Percentiles rank a stretch among this genome's conserved stretches.
Evolutionary conservation across 2,113 vertebrate genomes (phyloP).

Genomic region (Dipodomys merriami): DNA sequence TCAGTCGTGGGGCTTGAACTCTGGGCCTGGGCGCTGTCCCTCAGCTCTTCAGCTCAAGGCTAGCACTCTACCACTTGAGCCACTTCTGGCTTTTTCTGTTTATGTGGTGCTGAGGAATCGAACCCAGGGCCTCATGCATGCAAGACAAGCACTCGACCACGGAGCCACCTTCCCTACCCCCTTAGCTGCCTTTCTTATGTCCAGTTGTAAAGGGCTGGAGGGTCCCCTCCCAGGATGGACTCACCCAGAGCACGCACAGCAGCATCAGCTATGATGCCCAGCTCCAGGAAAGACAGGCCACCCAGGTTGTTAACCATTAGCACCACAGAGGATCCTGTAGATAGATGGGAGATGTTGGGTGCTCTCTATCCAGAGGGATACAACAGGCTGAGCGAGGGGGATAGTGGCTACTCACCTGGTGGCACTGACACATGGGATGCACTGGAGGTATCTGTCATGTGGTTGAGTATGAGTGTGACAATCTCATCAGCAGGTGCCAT

Average conservation of each 20-base stretch:
- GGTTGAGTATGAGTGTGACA: constrained; percentile 91
- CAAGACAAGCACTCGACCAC: too few species aligned
- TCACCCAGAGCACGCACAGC: constrained; percentile 90
- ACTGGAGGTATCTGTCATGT: constrained; percentile 91
- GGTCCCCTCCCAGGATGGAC: not conserved
- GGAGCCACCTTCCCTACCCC: too few species aligned
- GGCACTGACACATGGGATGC: constrained; percentile 88
- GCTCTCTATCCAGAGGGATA: not conserved
- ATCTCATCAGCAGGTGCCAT: constrained; percentile 88
- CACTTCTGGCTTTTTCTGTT: too few species aligned
- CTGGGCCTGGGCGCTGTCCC: too few species aligned
- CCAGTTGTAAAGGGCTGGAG: not conserved
- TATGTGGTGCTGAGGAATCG: too few species aligned
- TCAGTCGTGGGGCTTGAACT: too few species aligned
- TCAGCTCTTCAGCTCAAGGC: too few species aligned
- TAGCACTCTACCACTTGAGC: too few species aligned
- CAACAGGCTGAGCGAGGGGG: fast-evolving
- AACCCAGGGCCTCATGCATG: too few species aligned
- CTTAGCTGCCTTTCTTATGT: not conserved
- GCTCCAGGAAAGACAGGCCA: constrained; percentile 94
- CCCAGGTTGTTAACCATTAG: constrained; percentile 97
- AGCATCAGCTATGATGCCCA: constrained; percentile 90
- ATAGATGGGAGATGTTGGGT: not conserved
- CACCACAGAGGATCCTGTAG: constrained; percentile 89
- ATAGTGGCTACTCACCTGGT: constrained; percentile 83